Base-by-base conservation (phyloP, 2,888 invertebrate genomes). In the Leucophenga maculata region DNA sequence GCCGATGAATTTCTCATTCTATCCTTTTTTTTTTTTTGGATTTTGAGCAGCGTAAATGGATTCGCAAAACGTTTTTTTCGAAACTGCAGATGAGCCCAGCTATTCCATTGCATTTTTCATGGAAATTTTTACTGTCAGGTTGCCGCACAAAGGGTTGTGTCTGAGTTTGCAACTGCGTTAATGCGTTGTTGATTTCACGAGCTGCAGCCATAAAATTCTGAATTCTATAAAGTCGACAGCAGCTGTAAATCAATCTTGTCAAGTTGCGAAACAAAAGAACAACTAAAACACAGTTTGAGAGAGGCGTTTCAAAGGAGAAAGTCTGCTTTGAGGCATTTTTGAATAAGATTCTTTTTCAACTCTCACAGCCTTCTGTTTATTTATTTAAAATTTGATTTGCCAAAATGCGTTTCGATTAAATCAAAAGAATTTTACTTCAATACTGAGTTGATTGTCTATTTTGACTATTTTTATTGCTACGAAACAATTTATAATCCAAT, bases 31-130 rank as follows among this genome's bases (percentile, higher is more conserved):
- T 69, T 48, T 74, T 76, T 79, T 83, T 81, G 84, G 83, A n/a
- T 76, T 80, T 77, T 79, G 78, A 78, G 83, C 83, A 75, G 74
- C 80, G 74, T 78, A 82, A 82, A 82, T 82, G 78, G 72, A 76
- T 77, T 84, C 78, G 77, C 77, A 62, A 65, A 52, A n/a, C 26
- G 8, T 32, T 32, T 32, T 32, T 32, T 32, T 3, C 8, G 46
- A 14, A 44, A 44, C 44, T 59, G 77, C 83, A 81, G 80, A 80
- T 77, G 78, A 76, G 75, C n/a, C 69, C 8, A 11, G 31, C n/a
- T 52, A 48, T 65, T 14, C 46, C 69, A 65, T 68, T 48, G 54
- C 50, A 65, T 66, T 67, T 69, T 65, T 55, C 20, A 8, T 20
- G 22, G 32, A 60, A 57, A 13, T 48, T 60, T 39, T n/a, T 26